Percentiles rank a stretch among this genome's conserved stretches.
Conservation (phyloP, 2,888 invertebrate species). For the Drosophila prolongata region DNA sequence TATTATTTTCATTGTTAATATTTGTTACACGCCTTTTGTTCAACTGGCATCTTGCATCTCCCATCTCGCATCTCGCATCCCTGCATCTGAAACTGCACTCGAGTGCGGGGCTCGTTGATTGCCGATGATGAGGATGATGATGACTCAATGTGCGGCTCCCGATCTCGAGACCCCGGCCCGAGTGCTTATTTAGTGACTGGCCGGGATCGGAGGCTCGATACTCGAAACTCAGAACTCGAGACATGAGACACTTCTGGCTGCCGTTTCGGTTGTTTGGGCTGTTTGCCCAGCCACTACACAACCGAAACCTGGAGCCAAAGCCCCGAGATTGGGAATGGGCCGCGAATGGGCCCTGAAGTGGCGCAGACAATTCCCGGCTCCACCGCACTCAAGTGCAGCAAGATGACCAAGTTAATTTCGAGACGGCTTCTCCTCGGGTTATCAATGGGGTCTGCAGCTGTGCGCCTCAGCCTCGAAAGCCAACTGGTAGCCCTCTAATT, state of each 20-base stretch:
- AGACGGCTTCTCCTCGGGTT: constrained; percentile 43
- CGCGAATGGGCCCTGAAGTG: constrained; percentile 47
- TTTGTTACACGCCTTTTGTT: constrained; percentile 78
- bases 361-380: constrained; percentile 59
- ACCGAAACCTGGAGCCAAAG: constrained; percentile 56
- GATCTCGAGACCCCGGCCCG: constrained; percentile 45
- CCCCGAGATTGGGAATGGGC: constrained; percentile 12
- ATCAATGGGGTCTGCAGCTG: constrained; percentile 52
- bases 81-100: constrained; percentile 14
- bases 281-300: constrained; percentile 73
- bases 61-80: background rate
- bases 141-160: constrained; percentile 72
- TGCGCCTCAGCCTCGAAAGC: background rate
- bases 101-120: constrained; percentile 46
- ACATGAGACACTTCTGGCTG: constrained; percentile 66
- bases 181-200: constrained; percentile 79
- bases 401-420: constrained; percentile 77
- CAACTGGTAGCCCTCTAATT: constrained; percentile 60
- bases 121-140: constrained; percentile 58
- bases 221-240: constrained; percentile 53
- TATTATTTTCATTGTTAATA: constrained; percentile 81
- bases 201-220: constrained; percentile 43
- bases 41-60: constrained; percentile 36
- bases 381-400: constrained; percentile 67
- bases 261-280: constrained; percentile 68